Conservation (phyloP, 2,797 vertebrate genomes). For the Champsocephalus esox region DNA sequence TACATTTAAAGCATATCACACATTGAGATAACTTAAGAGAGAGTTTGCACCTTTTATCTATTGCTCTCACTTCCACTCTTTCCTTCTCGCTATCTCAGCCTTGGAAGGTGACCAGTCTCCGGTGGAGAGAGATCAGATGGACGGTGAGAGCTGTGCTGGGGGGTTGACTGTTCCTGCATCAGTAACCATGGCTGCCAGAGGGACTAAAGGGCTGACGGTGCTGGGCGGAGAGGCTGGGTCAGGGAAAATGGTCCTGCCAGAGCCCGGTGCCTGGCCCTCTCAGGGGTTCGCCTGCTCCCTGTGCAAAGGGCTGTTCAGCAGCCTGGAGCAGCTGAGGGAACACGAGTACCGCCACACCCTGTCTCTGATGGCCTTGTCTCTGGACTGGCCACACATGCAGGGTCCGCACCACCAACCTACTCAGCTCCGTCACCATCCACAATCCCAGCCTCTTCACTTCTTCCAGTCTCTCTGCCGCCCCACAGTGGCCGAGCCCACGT, state of each 20-base stretch:
- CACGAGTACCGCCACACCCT: slow-evolving; percentile 83
- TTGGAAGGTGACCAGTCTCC: slow-evolving; percentile 78
- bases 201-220: slow-evolving; percentile 63
- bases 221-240: slow-evolving; percentile 67
- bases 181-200: slow-evolving; percentile 59
- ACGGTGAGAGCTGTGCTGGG: slow-evolving; percentile 70
- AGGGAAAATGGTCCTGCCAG: slow-evolving; percentile 67
- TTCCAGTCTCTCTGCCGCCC: slow-evolving; percentile 66
- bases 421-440: slow-evolving; percentile 47
- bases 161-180: slow-evolving; percentile 65
- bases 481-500: slow-evolving; percentile 23
- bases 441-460: slow-evolving; percentile 57
- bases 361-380: slow-evolving; percentile 82
- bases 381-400: slow-evolving; percentile 70
- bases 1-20: not conserved
- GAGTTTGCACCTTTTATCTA: slow-evolving; percentile 35
- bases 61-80: slow-evolving; percentile 39
- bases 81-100: slow-evolving; percentile 60
- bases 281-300: slow-evolving; percentile 85
- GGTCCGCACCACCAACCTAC: slow-evolving; percentile 40
- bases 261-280: slow-evolving; percentile 66
- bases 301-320: slow-evolving; percentile 87
- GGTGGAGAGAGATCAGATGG: slow-evolving; percentile 78
- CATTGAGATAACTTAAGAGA: not conserved
- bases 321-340: slow-evolving; percentile 85